Base-by-base conservation (phyloP, 92 coral and sea anemone species). In the Diadumene lineata region DNA sequence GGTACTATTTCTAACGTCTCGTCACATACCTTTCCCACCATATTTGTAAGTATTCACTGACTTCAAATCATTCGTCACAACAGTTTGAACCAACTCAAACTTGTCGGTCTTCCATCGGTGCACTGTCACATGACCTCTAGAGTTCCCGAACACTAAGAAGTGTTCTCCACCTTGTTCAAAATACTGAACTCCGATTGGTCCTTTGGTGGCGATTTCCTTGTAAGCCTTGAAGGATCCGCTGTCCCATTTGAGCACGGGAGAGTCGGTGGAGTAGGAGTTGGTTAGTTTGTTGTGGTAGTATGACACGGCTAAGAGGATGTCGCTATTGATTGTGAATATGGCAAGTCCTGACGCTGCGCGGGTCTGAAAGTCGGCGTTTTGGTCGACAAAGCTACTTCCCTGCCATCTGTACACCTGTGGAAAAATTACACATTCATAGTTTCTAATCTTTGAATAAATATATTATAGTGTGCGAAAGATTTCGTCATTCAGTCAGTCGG, bases 341-440 rank as follows among this genome's bases (percentile, higher is more conserved):
- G 96, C 92, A 25, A 96, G 84, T 6, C 91, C 91, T 23, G 99
- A 96, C 7, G 96, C 97, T 23, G 92, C 87, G 13, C 99, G 99
- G 15, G 97, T 91, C 32, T 84, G 79, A 10, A 87, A 64, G 53
- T 71, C 86, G 17, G 70, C 87, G 11, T 73, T 64, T 43, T 88
- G 75, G 7, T 60, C 66, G 7, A 73, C 73, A 51, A 94, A 94
- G 31, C 34, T 74, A 15, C 74, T 83, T 26, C 43, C 62, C 43
- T 77, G 69, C 97, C 94, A 86, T 25, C 60, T 69, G 22, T 58
- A 58, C 7, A 58, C 64, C 64, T 58, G 26, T 38, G 13, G 6
- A 38, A n/a, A n/a, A n/a, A n/a, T n/a, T n/a, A n/a, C n/a, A n/a
- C n/a, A n/a, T n/a, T n/a, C n/a, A n/a, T n/a, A n/a, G n/a, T n/a